These are phyloP conservation scores for Nesidiocoris tenuis DNA, from an alignment of 2,888 invertebrate species.

Conservation along the genomic window DNA sequence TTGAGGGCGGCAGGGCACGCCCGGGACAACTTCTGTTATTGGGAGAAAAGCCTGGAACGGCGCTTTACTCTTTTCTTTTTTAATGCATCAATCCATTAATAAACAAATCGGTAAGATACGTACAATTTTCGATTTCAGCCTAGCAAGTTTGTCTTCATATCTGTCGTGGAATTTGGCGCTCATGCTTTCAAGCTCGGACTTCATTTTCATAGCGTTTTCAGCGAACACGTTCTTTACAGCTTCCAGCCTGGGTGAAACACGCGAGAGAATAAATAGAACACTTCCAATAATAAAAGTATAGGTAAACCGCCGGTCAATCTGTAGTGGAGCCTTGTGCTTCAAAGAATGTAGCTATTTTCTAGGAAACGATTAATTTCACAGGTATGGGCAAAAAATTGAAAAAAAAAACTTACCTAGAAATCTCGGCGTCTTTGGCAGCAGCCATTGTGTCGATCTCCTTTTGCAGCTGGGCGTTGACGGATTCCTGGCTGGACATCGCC, in stretches of 20 bases:
- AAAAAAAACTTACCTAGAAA: constrained; percentile 7
- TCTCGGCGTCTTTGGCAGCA: neutral
- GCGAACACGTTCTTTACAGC: neutral
- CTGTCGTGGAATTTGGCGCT: neutral
- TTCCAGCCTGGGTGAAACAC: constrained; percentile 14
- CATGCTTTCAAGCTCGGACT: neutral
- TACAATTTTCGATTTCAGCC: constrained; percentile 29
- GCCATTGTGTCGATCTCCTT: constrained; percentile 13
- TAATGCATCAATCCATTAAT: too few relatives aligned
- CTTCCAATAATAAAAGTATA: too few relatives aligned
- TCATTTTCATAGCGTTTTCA: neutral
- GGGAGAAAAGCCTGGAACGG: too few relatives aligned
- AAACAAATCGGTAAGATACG: too few relatives aligned
- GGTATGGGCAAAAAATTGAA: too few relatives aligned
- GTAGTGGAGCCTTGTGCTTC: too few relatives aligned
- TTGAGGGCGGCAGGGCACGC: too few relatives aligned
- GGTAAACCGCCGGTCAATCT: too few relatives aligned
- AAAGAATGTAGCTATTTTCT: too few relatives aligned
- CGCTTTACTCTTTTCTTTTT: too few relatives aligned
- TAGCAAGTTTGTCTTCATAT: constrained; percentile 24
- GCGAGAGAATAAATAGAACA: neutral
- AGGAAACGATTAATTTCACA: too few relatives aligned
- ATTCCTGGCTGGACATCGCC: neutral
- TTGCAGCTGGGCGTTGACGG: constrained; percentile 7
- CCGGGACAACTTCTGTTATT: too few relatives aligned